These are phyloP conservation scores for Pelodiscus sinensis DNA, from an alignment of 2,113 vertebrate genomes.

Conservation along the genomic window DNA sequence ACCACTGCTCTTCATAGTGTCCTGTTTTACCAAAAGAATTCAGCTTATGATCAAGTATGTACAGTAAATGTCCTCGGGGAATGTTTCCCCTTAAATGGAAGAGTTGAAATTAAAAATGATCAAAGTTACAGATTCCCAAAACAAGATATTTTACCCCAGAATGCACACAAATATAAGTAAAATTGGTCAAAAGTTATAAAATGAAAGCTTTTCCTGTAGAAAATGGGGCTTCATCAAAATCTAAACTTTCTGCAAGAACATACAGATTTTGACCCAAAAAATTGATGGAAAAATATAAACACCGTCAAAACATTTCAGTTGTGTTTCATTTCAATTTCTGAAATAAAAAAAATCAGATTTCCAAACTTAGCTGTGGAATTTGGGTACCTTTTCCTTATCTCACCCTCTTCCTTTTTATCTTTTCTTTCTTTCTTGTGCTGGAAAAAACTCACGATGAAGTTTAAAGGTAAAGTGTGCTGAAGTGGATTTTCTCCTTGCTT, in stretches of 20 bases:
- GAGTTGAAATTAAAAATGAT: not conserved
- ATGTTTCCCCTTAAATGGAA: accelerated
- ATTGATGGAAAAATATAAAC: not conserved
- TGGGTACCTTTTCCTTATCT: not conserved
- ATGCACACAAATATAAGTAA: not conserved
- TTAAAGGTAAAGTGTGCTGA: not conserved
- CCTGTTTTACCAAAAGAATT: too few relatives aligned
- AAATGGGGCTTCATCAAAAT: not conserved
- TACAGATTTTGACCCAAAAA: not conserved
- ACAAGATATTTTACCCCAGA: not conserved
- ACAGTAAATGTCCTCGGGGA: not conserved
- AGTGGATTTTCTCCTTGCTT: not conserved
- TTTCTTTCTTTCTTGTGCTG: not conserved
- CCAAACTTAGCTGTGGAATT: not conserved
- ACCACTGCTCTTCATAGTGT: too few relatives aligned
- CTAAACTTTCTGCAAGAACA: not conserved
- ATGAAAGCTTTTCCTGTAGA: not conserved
- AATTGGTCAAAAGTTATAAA: too few relatives aligned
- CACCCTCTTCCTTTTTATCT: not conserved
- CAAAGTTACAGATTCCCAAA: not conserved
- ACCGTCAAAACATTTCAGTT: not conserved
- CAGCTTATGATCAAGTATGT: too few relatives aligned
- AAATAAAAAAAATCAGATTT: not conserved
- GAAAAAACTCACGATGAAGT: not conserved
- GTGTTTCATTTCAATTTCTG: not conserved